Base-by-base conservation (phyloP, 2,888 invertebrate genomes). In the Heliconius hortense region DNA sequence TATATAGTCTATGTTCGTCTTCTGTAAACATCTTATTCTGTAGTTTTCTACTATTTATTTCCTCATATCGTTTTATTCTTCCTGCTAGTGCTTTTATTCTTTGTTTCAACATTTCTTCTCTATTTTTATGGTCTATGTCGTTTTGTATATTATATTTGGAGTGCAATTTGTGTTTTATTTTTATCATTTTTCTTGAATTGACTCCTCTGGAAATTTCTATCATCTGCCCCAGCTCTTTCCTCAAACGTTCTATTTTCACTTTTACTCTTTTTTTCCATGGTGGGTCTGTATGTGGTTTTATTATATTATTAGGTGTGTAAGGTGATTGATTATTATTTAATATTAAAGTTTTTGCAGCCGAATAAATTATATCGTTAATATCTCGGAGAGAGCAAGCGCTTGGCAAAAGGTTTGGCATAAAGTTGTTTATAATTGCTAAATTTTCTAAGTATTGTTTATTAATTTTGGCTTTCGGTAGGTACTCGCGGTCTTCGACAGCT, bases 11-110 rank as follows among this genome's bases (percentile, higher is more conserved):
- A 15, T 77, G 64, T 69, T 72, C 35, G 28, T 75, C 72, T 63
- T 74, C 66, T 53, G 31, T 26, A 18, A 53, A 76, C 56, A 62
- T 18, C 68, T 66, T 76, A 60, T 74, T 74, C 66, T 77, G 72
- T 21, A 28, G 35, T 68, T 39, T 74, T 4, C 63, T 76, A 2
- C 48, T 71, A 67, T 43, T 73, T 31, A 71, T 75, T 43, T 71
- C 73, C 15, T 76, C 73, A 31, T 76, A 77, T 43, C 77, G 15
- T 48, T 69, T 72, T 3, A 79, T 66, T 69, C 77, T 76, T 28
- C 74, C 76, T 13, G 74, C 74, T 60, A 74, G 21, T n/a, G 74
- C 74, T 72, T 79, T 77, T 15, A 79, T 63, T 72, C 35, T 75
- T 60, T 77, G 74, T 56, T 75, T 78, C n/a, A 63, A 1, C 11